phyloP scores from a whole-genome alignment of 2,113 vertebrate species.

The Probosciger aterrimus region DNA sequence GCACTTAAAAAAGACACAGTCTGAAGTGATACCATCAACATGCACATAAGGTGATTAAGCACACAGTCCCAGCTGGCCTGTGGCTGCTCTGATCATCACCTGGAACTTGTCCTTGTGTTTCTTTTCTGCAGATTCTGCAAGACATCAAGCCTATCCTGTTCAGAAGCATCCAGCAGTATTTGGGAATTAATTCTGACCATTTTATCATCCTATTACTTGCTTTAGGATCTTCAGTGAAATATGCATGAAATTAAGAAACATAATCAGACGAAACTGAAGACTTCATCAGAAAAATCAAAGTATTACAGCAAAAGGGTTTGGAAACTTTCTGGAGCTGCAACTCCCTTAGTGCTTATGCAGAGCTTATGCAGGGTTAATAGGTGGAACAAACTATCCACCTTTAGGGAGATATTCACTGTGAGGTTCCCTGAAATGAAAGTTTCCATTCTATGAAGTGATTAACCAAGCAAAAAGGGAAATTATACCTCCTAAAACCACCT shows the following conservation, averaged over 20 bases:
- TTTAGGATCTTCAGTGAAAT: neutral
- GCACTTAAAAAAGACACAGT: neutral
- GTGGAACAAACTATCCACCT: constrained; percentile 28
- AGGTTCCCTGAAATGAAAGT: constrained; percentile 6
- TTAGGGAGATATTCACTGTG: constrained; percentile 1
- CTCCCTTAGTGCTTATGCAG: neutral
- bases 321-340: neutral
- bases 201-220: neutral
- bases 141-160: neutral
- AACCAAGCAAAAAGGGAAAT: neutral
- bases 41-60: neutral
- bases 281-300: neutral
- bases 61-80: neutral
- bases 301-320: neutral
- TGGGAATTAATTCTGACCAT: neutral
- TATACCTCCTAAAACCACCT: neutral
- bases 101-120: neutral
- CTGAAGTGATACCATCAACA: neutral
- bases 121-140: neutral
- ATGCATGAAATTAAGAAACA: neutral
- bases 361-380: neutral
- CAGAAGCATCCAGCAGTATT: neutral
- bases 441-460: constrained; percentile 2
- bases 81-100: neutral
- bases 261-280: neutral